Evolutionary conservation across 2,888 invertebrate species (phyloP).

Genomic region (Theretra japonica): DNA sequence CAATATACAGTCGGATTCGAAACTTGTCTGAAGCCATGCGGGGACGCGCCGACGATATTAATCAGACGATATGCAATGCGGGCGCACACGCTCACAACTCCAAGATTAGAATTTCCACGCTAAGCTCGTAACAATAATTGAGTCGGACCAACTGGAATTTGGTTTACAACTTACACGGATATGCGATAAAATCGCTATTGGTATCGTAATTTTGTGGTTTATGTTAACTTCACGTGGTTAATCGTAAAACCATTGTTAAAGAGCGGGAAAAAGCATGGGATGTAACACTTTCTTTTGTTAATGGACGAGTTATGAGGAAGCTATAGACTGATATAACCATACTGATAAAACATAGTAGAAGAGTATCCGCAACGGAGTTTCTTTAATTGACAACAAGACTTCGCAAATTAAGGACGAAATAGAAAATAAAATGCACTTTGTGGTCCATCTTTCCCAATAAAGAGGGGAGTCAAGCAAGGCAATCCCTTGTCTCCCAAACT

Average conservation of each 20-base stretch:
- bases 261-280: background rate
- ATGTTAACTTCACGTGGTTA: background rate
- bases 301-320: background rate
- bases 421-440: no score
- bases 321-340: no score
- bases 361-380: no score
- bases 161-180: conserved; percentile 42
- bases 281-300: background rate
- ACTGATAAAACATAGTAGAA: no score
- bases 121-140: conserved; percentile 70
- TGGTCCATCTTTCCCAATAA: no score
- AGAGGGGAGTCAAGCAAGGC: no score
- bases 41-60: conserved; percentile 66
- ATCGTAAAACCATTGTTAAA: background rate
- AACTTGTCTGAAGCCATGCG: conserved; percentile 71
- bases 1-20: conserved; percentile 53
- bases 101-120: conserved; percentile 71
- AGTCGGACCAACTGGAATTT: conserved; percentile 65
- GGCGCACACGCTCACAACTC: conserved; percentile 67
- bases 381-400: no score
- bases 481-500: no score
- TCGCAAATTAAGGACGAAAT: background rate
- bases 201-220: background rate
- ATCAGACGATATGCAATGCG: conserved; percentile 76
- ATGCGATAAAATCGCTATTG: conserved; percentile 19